phyloP scores from a whole-genome alignment of 2,797 vertebrate species.

The Stomatorhinus walkeri region DNA sequence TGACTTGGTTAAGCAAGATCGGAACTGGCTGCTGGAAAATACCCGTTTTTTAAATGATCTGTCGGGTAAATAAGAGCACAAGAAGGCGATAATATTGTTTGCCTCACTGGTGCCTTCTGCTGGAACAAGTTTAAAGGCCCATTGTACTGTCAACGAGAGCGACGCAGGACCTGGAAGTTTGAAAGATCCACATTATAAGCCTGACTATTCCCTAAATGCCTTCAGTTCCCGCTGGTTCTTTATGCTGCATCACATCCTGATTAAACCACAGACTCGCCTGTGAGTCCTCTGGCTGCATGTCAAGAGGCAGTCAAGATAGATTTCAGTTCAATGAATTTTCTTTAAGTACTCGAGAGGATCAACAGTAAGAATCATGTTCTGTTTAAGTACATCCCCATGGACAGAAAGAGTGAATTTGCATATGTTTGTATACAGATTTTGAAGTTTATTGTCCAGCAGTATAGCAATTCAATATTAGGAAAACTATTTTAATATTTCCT shows the following conservation, averaged over 20 bases:
- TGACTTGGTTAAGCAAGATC: not conserved
- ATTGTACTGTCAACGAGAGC: constrained; percentile 24
- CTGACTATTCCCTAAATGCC: not conserved
- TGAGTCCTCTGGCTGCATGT: not conserved
- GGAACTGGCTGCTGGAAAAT: not conserved
- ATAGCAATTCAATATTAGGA: not conserved
- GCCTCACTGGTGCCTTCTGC: constrained; percentile 33
- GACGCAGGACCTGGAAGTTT: constrained; percentile 25
- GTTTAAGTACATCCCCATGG: not conserved
- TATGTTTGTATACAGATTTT: not conserved
- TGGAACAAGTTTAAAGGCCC: constrained; percentile 20
- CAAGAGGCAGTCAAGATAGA: not conserved
- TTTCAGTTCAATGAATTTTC: not conserved
- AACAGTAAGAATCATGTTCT: not conserved
- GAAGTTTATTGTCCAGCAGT: not conserved
- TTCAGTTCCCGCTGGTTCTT: not conserved
- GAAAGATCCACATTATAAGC: constrained; percentile 16
- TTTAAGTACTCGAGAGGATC: not conserved
- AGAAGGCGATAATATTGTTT: constrained; percentile 31
- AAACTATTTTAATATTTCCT: not conserved
- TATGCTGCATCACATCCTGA: not conserved
- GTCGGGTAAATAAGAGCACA: constrained; percentile 36
- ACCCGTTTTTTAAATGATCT: constrained; percentile 26
- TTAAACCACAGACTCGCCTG: not conserved
- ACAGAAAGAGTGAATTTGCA: not conserved